Conservation (phyloP, 2,888 invertebrate genomes). For the Agrotis clavis region DNA sequence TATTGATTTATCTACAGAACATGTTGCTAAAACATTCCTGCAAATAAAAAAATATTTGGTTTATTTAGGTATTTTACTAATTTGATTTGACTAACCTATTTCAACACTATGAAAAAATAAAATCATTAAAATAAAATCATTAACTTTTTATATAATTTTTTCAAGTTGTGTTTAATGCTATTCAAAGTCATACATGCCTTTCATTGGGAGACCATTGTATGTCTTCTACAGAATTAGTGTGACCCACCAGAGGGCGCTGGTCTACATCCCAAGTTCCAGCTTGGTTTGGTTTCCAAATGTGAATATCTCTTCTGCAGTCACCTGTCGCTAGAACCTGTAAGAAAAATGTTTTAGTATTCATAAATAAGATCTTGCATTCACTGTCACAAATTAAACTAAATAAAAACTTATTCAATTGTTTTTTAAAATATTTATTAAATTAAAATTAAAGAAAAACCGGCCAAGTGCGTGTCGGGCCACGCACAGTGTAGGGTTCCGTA, state of each 20-base stretch:
- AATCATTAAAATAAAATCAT: not conserved
- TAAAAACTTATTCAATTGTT: no score
- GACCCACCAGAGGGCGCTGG: conserved; percentile 96
- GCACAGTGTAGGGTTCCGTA: no score
- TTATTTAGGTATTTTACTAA: no score
- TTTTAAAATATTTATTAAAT: no score
- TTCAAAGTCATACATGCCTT: conserved; percentile 75
- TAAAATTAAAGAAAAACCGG: no score
- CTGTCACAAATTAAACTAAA: not conserved
- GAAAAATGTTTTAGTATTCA: not conserved
- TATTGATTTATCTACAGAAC: conserved; percentile 97
- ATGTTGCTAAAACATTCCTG: conserved; percentile 96
- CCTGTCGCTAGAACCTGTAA: conserved; percentile 96
- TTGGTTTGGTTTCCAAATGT: conserved; percentile 97
- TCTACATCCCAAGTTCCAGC: conserved; percentile 97
- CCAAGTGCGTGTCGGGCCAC: no score
- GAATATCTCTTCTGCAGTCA: conserved; percentile 98
- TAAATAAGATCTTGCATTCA: not conserved
- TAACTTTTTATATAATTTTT: no score
- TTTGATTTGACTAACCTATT: no score
- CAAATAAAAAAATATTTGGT: conserved; percentile 7
- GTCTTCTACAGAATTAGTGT: conserved; percentile 98
- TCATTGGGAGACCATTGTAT: conserved; percentile 99
- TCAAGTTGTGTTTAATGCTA: no score
- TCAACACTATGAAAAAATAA: not conserved